Percentiles rank a stretch among this genome's conserved stretches.
Conservation (phyloP, 2,888 invertebrate genomes). For the Acanthosepion lycidas region DNA sequence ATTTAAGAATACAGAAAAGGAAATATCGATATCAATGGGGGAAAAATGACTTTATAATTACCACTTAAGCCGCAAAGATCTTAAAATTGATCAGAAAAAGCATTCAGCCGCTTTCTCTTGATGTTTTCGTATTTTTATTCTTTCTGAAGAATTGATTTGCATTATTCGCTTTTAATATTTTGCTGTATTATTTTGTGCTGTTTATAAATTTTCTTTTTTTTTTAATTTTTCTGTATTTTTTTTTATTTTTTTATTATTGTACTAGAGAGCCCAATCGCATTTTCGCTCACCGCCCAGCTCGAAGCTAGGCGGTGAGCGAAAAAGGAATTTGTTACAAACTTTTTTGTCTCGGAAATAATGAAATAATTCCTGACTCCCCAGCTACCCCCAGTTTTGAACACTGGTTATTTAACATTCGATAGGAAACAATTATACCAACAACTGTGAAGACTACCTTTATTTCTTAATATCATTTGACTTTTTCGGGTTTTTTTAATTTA, state of each 20-base stretch:
- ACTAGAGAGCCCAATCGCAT: no score
- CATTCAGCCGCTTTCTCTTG: neutral
- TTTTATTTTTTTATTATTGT: neutral
- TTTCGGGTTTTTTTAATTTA: no score
- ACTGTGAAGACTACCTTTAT: no score
- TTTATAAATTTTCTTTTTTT: neutral
- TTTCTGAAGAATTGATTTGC: neutral
- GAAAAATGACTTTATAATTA: conserved; percentile 14
- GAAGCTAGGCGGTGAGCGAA: no score
- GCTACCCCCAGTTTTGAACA: no score
- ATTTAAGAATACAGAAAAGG: neutral
- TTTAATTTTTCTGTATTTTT: neutral
- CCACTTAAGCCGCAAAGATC: neutral
- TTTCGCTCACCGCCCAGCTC: no score
- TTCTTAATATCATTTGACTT: no score
- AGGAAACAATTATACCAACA: no score
- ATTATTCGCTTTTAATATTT: neutral
- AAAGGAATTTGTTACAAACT: no score
- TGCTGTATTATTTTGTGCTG: neutral
- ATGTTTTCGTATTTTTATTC: neutral
- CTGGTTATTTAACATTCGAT: no score
- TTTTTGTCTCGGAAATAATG: no score
- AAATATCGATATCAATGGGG: neutral
- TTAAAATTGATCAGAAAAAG: neutral
- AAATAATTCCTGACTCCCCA: no score